Evolutionary conservation across 2,888 invertebrate species (phyloP).

Genomic region (Cataglyphis altisquamis): DNA sequence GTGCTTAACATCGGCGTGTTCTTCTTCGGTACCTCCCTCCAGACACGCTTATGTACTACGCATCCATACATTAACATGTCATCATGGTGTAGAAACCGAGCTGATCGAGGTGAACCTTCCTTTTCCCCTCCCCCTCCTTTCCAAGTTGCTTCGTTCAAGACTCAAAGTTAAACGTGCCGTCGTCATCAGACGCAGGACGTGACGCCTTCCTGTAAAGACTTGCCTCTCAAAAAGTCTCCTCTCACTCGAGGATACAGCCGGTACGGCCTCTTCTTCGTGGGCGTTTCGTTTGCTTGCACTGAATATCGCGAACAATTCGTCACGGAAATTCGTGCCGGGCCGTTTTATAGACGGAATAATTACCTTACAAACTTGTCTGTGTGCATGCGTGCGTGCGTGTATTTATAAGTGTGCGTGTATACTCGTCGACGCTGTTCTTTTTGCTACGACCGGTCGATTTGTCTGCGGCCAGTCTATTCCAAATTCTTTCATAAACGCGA

Average conservation of each 20-base stretch:
- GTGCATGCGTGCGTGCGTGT: background rate
- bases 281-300: conserved; percentile 54
- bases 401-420: background rate
- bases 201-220: conserved; percentile 49
- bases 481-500: background rate
- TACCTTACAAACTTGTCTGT: conserved; percentile 19
- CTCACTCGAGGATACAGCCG: conserved; percentile 34
- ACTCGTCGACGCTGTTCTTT: conserved; percentile 18
- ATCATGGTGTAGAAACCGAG: conserved; percentile 76
- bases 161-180: conserved; percentile 36
- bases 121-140: background rate
- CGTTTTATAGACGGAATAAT: conserved; percentile 56
- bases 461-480: conserved; percentile 15
- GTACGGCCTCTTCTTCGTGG: conserved; percentile 41
- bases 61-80: conserved; percentile 83
- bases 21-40: conserved; percentile 52
- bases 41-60: conserved; percentile 78
- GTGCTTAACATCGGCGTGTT: conserved; percentile 73
- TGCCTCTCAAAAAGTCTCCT: conserved; percentile 28
- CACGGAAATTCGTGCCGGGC: conserved; percentile 52
- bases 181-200: conserved; percentile 45
- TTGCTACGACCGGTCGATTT: conserved; percentile 32
- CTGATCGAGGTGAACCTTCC: conserved; percentile 61
- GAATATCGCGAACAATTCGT: conserved; percentile 54
- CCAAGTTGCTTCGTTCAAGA: conserved; percentile 27